Base-by-base conservation (phyloP, 2,888 invertebrate genomes). In the Mystacides longicornis region DNA sequence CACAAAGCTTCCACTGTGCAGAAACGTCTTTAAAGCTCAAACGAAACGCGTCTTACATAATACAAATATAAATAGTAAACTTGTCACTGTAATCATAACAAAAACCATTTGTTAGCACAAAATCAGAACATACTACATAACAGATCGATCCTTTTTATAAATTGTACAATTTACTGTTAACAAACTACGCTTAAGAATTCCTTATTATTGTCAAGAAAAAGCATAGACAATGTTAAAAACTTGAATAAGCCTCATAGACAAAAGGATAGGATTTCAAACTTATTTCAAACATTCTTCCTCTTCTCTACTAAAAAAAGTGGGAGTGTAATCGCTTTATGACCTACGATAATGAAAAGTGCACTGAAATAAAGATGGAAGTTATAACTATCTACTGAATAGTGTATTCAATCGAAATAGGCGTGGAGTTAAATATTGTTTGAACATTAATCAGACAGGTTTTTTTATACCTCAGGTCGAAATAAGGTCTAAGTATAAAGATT, bases 1-100 rank as follows among this genome's bases (percentile, higher is more conserved):
- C 54, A 54, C 49, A 54, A 54, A 54, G 54, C 54, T 42, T 48
- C 49, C 42, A 54, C 54, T 45, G 45, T n/a, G 23, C 22, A 48
- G 48, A 48, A 52, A 52, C 45, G 52, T 48, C 53, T 49, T 37
- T 5, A 49, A 49, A n/a, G 33, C 49, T 49, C 21, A 18, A 31
- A 22, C 23, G 37, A 16, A 37, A 37, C 37, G 37, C 37, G 37
- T 37, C 37, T 37, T 14, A 14, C 16, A 14, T n/a, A 37, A 37
- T 37, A 37, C 14, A 3, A 14, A 37, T 7, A 14, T 3, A 4
- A 16, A n/a, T 14, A 14, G 16, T 37, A 37, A 37, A 7, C 16
- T 37, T 3, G 14, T 14, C 14, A 14, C 37, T 37, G 14, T 3
- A 37, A 37, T n/a, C 37, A 14, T 37, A 37, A 37, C 14, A 7